Evolutionary conservation across 2,113 vertebrate genomes (phyloP).

Genomic region (Xenopus tropicalis): DNA sequence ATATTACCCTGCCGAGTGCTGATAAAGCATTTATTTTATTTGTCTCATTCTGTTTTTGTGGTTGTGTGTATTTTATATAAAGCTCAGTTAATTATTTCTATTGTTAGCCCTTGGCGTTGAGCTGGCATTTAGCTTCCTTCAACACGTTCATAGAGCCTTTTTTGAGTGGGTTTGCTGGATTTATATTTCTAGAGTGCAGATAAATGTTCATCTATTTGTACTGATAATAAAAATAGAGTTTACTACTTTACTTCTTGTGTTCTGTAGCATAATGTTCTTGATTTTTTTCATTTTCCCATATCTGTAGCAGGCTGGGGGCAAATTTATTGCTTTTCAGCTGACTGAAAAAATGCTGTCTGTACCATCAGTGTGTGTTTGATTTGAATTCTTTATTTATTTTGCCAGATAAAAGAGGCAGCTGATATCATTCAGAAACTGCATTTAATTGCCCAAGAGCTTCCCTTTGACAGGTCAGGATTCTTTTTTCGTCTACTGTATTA

Average conservation of each 20-base stretch:
- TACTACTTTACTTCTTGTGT: too few relatives aligned
- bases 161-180: neutral
- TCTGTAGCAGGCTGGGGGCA: too few relatives aligned
- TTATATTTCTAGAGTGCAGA: too few relatives aligned
- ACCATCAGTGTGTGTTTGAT: too few relatives aligned
- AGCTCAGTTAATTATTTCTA: slow-evolving; percentile 15
- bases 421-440: slow-evolving; percentile 99
- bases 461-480: slow-evolving; percentile 88
- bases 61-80: slow-evolving; percentile 21
- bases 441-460: slow-evolving; percentile 96
- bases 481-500: too few relatives aligned
- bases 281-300: too few relatives aligned
- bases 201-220: too few relatives aligned
- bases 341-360: too few relatives aligned
- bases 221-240: too few relatives aligned
- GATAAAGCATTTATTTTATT: slow-evolving; percentile 59
- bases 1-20: slow-evolving; percentile 55
- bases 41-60: slow-evolving; percentile 52
- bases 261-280: too few relatives aligned
- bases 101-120: slow-evolving; percentile 17
- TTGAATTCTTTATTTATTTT: neutral
- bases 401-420: slow-evolving; percentile 97
- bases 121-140: slow-evolving; percentile 20
- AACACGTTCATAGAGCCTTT: neutral
- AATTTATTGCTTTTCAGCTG: too few relatives aligned